A percentile compares a stretch with the other conserved stretches of the same genome.
These are phyloP conservation scores for Brevimyrus niger DNA, from an alignment of 2,113 vertebrate species.

Conservation along the genomic window DNA sequence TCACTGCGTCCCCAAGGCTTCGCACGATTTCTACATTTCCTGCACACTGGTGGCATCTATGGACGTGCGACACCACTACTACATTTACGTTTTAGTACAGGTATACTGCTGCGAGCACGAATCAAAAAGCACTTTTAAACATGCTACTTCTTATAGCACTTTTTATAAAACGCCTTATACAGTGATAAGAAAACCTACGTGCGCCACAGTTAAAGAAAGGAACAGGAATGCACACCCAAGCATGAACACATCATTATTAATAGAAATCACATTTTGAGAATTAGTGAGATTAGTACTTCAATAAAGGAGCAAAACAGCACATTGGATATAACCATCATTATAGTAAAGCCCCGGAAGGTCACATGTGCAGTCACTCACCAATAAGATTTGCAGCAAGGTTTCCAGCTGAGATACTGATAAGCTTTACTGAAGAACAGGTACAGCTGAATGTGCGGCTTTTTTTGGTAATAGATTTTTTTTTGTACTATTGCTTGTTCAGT, in stretches of 20 bases:
- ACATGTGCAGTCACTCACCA: neutral
- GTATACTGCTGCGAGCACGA: neutral
- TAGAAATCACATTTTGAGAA: neutral
- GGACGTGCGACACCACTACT: constrained; percentile 32
- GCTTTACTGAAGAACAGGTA: neutral
- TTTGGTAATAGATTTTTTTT: neutral
- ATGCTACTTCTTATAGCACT: neutral
- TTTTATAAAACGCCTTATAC: neutral
- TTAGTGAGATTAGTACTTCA: neutral
- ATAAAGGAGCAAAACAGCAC: neutral
- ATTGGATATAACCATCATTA: neutral
- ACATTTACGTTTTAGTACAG: neutral
- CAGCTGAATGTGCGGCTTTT: neutral
- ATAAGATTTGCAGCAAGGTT: neutral
- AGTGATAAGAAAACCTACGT: neutral
- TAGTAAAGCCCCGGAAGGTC: neutral
- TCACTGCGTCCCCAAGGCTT: constrained; percentile 56
- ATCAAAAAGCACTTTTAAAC: neutral
- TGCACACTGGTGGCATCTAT: constrained; percentile 64
- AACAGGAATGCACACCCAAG: neutral
- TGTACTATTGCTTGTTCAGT: neutral
- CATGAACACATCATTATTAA: neutral
- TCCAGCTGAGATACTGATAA: neutral
- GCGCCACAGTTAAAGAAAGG: neutral
- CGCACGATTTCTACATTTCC: constrained; percentile 62